A percentile compares a stretch with the other conserved stretches of the same genome.
phyloP scores from a whole-genome alignment of 2,797 vertebrate genomes.

The Parauchenoglanis punctatus region DNA sequence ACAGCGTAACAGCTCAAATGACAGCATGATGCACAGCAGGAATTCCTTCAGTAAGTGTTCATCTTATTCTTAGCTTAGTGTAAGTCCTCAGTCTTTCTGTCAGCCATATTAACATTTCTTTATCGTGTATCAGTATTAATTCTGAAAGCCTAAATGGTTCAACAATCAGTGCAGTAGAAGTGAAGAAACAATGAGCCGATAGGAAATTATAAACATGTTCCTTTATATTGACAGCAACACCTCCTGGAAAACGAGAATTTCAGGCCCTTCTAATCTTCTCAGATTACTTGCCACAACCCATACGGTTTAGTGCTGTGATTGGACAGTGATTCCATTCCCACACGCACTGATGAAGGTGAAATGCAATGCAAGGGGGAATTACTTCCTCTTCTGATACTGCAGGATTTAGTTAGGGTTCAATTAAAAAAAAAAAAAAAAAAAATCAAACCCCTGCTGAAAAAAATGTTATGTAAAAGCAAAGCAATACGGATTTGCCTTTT shows the following conservation, averaged over 20 bases:
- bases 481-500: background rate
- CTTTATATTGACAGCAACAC: background rate
- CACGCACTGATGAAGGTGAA: background rate
- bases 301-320: background rate
- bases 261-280: background rate
- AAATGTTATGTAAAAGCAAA: background rate
- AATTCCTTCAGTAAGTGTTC: background rate
- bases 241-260: background rate
- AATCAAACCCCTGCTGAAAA: background rate
- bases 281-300: background rate
- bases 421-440: background rate
- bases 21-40: background rate
- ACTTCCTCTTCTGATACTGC: background rate
- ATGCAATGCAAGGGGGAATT: background rate
- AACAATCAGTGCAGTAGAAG: background rate
- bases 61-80: too few species aligned
- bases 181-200: background rate
- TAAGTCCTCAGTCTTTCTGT: background rate
- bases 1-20: background rate
- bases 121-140: background rate
- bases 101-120: too few species aligned
- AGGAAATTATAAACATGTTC: background rate
- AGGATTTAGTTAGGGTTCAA: background rate
- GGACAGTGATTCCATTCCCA: background rate
- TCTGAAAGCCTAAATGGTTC: background rate